Evolutionary conservation across 2,888 invertebrate species (phyloP).

Genomic region (Anarsia innoxiella): DNA sequence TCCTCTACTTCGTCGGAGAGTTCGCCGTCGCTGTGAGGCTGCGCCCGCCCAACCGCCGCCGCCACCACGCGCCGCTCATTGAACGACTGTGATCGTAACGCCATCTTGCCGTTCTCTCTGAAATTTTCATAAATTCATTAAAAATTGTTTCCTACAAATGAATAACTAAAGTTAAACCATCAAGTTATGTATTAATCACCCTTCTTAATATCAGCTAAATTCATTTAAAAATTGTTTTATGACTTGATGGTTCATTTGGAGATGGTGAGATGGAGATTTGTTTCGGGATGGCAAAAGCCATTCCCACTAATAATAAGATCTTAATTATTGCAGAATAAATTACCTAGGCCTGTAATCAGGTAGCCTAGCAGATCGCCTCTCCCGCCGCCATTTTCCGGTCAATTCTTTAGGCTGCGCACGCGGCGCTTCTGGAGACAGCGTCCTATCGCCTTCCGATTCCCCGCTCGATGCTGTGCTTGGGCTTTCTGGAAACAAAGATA

Average conservation of each 20-base stretch:
- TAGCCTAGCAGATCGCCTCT: conserved; percentile 73
- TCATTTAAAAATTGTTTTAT: too few relatives aligned
- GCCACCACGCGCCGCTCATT: conserved; percentile 58
- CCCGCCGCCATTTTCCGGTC: conserved; percentile 83
- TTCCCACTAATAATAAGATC: too few relatives aligned
- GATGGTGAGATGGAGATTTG: too few relatives aligned
- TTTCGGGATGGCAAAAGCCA: too few relatives aligned
- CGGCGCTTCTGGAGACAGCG: conserved; percentile 59
- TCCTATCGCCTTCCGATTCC: conserved; percentile 65
- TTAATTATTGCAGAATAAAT: conserved; percentile 10
- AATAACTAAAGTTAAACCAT: too few relatives aligned
- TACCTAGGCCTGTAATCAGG: conserved; percentile 69
- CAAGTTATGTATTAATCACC: too few relatives aligned
- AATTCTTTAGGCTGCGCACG: conserved; percentile 72
- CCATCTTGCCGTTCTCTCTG: conserved; percentile 71
- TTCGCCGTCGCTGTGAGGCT: conserved; percentile 70
- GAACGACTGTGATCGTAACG: conserved; percentile 68
- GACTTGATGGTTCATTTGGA: too few relatives aligned
- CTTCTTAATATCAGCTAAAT: too few relatives aligned
- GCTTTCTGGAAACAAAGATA: conserved; percentile 62
- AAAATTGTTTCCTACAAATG: too few relatives aligned
- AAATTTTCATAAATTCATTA: too few relatives aligned
- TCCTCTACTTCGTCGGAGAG: conserved; percentile 59
- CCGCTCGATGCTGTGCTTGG: conserved; percentile 67
- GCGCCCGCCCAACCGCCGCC: conserved; percentile 52